Evolutionary conservation across 1,140 invertebrate species (phyloP).

Genomic region (Neodiprion fabricii): DNA sequence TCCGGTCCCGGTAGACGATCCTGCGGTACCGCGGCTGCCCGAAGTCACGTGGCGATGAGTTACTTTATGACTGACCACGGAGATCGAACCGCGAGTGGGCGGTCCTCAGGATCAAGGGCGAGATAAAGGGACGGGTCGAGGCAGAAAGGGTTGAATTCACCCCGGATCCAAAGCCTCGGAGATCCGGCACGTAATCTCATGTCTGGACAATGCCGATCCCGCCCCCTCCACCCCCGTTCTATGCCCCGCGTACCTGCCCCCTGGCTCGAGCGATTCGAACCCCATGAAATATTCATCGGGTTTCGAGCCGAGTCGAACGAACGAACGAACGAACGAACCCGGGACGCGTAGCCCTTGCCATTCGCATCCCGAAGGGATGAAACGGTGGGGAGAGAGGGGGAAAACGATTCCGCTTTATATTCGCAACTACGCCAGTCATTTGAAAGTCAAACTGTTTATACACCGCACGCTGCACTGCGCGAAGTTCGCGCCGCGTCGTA

Average conservation of each 20-base stretch:
- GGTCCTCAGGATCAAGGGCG: background rate
- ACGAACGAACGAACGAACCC: too few relatives aligned
- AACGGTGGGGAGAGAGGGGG: too few relatives aligned
- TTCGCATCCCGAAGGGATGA: slow-evolving; percentile 16
- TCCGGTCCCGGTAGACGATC: background rate
- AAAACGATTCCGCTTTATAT: slow-evolving; percentile 23
- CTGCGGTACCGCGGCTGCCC: background rate
- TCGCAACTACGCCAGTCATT: slow-evolving; percentile 16
- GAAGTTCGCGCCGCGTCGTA: background rate
- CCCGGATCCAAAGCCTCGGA: background rate
- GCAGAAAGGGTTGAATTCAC: background rate
- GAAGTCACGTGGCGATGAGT: background rate
- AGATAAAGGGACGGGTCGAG: background rate
- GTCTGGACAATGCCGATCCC: slow-evolving; percentile 9
- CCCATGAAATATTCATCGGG: slow-evolving; percentile 24
- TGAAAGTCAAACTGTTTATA: slow-evolving; percentile 26
- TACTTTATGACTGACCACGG: too few relatives aligned
- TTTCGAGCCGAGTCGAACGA: slow-evolving; percentile 9
- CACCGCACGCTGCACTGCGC: slow-evolving; percentile 10
- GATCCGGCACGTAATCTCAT: slow-evolving; percentile 16
- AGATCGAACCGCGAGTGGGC: too few relatives aligned
- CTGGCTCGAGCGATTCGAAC: slow-evolving; percentile 2
- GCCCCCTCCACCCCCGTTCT: too few relatives aligned
- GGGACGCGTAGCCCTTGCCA: slow-evolving; percentile 6
- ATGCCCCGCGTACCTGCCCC: too few relatives aligned